Evolutionary conservation across 1,140 invertebrate species (phyloP).

Genomic region (Papilio polyxenes): DNA sequence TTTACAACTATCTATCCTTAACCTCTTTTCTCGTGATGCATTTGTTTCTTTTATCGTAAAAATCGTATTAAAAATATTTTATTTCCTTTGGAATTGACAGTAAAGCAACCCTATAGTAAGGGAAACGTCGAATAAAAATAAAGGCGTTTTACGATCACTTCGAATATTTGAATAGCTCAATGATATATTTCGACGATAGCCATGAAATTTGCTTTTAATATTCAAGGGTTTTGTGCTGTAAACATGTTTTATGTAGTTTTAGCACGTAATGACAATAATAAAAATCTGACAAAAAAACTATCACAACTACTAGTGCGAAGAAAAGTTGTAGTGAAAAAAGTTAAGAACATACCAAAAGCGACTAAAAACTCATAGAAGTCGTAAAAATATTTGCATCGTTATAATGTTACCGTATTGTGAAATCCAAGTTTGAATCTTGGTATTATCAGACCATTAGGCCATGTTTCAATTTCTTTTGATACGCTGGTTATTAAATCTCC

Average conservation of each 20-base stretch:
- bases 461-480: conserved; percentile 49
- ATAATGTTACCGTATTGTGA: neutral
- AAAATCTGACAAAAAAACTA: neutral
- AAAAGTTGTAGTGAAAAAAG: neutral
- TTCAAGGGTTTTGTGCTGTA: conserved; percentile 10
- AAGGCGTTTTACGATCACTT: conserved; percentile 21
- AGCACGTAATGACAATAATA: neutral
- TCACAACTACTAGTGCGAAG: neutral
- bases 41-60: conserved; percentile 18
- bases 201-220: conserved; percentile 20
- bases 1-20: neutral
- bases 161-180: conserved; percentile 25
- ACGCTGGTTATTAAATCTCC: conserved; percentile 46
- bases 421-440: neutral
- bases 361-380: neutral
- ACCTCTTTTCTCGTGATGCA: neutral
- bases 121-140: conserved; percentile 28
- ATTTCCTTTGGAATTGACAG: conserved; percentile 17
- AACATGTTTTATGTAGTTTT: neutral
- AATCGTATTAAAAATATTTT: conserved; percentile 29
- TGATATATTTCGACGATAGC: conserved; percentile 18
- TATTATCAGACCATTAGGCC: neutral
- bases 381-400: neutral
- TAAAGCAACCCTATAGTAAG: conserved; percentile 28
- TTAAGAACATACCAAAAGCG: neutral